Conservation (phyloP, 1,140 invertebrate species). For the Drosophila pachea region DNA sequence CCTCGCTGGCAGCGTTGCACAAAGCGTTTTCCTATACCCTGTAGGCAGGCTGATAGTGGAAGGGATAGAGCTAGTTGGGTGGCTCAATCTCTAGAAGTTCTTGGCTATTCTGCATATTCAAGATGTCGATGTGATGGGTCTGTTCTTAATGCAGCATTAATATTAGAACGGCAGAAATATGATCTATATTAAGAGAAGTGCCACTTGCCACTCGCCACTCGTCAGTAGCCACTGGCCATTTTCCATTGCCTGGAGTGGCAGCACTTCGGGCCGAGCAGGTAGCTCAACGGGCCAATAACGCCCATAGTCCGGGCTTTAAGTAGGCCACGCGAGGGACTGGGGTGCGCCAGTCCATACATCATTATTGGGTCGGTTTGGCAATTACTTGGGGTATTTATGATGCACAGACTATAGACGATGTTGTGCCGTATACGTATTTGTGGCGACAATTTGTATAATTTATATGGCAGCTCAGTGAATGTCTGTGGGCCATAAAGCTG, state of each 20-base stretch:
- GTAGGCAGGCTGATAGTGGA: not conserved
- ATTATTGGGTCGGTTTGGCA: constrained; percentile 32
- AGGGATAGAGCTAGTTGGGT: not conserved
- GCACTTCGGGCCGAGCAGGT: constrained; percentile 7
- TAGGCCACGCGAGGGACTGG: not conserved
- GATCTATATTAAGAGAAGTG: constrained; percentile 28
- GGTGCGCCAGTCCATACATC: constrained; percentile 7
- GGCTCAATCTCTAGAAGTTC: too few species aligned
- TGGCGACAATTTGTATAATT: constrained; percentile 59
- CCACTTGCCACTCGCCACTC: constrained; percentile 7
- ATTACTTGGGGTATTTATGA: constrained; percentile 36
- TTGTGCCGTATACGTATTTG: not conserved
- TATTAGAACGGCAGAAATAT: constrained; percentile 5
- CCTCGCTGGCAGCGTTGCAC: not conserved
- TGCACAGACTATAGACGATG: not conserved
- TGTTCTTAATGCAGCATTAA: not conserved
- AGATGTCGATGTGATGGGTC: too few species aligned
- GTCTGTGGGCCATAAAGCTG: constrained; percentile 40
- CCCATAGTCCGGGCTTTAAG: not conserved
- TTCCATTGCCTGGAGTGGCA: constrained; percentile 12
- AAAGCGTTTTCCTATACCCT: not conserved
- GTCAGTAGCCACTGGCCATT: not conserved
- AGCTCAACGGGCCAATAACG: not conserved
- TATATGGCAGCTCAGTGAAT: constrained; percentile 67
- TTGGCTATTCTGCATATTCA: too few species aligned